Conservation (phyloP, 92 coral and sea anemone genomes). For the Pocillopora grandis region DNA sequence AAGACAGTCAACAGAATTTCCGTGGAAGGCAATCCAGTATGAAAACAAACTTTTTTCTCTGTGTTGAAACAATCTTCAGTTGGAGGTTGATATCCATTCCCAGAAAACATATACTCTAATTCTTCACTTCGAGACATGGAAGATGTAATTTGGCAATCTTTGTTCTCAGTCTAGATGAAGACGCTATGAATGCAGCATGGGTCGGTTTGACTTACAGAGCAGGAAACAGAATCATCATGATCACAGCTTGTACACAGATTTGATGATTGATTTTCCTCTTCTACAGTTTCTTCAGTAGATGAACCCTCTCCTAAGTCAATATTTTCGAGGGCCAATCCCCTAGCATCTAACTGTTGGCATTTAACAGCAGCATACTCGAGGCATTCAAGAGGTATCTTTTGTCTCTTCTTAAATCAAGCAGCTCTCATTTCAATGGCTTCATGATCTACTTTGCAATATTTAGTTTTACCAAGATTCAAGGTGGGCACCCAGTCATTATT, state of each 20-base stretch:
- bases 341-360: no score
- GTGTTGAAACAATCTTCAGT: constrained; percentile 26
- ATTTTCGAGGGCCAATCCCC: no score
- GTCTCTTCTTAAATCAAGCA: no score
- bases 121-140: constrained; percentile 39
- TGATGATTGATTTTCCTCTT: no score
- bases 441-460: neutral
- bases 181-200: no score
- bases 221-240: constrained; percentile 29
- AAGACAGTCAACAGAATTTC: constrained; percentile 4
- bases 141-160: constrained; percentile 29
- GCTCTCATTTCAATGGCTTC: no score
- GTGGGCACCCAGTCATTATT: neutral
- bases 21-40: no score
- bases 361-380: no score
- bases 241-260: neutral
- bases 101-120: constrained; percentile 18
- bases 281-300: no score
- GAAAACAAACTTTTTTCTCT: neutral
- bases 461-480: neutral
- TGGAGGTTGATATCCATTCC: constrained; percentile 27
- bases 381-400: no score
- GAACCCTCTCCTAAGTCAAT: no score
- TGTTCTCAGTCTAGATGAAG: no score
- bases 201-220: constrained; percentile 26